phyloP scores from a whole-genome alignment of 2,888 invertebrate genomes.

The Agrenia bidenticulata region DNA sequence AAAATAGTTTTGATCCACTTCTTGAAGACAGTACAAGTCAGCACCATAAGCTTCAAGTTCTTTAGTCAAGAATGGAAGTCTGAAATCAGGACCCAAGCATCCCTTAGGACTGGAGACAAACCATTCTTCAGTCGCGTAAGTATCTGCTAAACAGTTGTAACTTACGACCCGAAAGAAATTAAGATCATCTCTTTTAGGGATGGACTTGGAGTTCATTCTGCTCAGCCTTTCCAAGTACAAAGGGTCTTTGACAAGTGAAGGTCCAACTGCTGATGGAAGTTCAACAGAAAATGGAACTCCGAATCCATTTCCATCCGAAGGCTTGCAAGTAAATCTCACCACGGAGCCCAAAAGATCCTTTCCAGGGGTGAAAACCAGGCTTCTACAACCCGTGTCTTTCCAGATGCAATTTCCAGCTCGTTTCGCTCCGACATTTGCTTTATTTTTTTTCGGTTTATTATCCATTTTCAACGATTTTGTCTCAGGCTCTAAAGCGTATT shows the following conservation, averaged over 20 bases:
- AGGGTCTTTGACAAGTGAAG: conserved; percentile 26
- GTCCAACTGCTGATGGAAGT: conserved; percentile 22
- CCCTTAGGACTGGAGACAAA: conserved; percentile 75
- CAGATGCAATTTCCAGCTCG: conserved; percentile 9
- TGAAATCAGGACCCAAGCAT: conserved; percentile 78
- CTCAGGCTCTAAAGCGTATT: conserved; percentile 29
- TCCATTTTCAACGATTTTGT: conserved; percentile 6
- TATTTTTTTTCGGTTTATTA: conserved; percentile 15
- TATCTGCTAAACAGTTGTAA: conserved; percentile 89
- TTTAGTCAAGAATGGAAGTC: conserved; percentile 79
- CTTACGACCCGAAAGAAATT: conserved; percentile 70
- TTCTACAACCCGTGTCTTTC: conserved; percentile 16
- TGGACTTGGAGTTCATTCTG: conserved; percentile 12
- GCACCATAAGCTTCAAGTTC: conserved; percentile 83
- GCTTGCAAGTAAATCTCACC: conserved; percentile 40
- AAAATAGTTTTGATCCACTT: conserved; percentile 82
- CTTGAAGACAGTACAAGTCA: conserved; percentile 88
- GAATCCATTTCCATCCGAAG: conserved; percentile 41
- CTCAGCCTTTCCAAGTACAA: conserved; percentile 38
- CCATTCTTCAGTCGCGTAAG: conserved; percentile 82
- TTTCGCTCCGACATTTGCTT: neutral
- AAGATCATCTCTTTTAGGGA: conserved; percentile 37
- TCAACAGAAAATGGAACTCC: conserved; percentile 40
- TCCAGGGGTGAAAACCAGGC: conserved; percentile 30
- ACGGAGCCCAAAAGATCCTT: conserved; percentile 25